Evolutionary conservation across 2,888 invertebrate genomes (phyloP).

Genomic region (Diloba caeruleocephala): DNA sequence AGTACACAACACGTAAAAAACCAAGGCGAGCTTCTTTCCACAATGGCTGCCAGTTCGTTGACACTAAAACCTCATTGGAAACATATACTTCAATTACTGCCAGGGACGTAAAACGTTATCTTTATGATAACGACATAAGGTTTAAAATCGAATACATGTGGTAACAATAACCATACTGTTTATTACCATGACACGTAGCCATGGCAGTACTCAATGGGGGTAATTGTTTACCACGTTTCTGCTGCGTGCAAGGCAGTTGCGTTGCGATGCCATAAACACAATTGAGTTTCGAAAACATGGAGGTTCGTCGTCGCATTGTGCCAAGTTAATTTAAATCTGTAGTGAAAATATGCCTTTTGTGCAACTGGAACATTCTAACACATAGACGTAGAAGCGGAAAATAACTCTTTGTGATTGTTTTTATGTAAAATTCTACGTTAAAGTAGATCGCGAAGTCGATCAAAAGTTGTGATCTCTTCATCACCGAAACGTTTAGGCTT

Average conservation of each 20-base stretch:
- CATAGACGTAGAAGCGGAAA: no score
- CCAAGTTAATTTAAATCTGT: background rate
- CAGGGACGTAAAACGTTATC: constrained; percentile 9
- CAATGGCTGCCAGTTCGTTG: constrained; percentile 52
- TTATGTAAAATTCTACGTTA: no score
- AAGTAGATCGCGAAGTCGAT: no score
- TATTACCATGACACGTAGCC: constrained; percentile 56
- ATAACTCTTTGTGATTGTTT: no score
- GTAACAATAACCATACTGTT: constrained; percentile 50
- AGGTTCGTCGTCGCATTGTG: background rate
- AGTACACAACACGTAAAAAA: constrained; percentile 39
- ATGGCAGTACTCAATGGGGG: constrained; percentile 51
- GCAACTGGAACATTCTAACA: background rate
- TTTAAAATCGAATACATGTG: constrained; percentile 24
- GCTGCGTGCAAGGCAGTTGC: constrained; percentile 31
- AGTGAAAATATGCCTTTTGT: background rate
- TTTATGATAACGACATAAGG: constrained; percentile 35
- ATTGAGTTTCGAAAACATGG: constrained; percentile 17
- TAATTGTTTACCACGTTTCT: constrained; percentile 51
- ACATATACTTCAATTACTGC: constrained; percentile 31
- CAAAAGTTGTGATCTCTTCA: no score
- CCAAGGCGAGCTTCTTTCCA: constrained; percentile 50
- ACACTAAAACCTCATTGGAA: constrained; percentile 60
- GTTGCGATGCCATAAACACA: constrained; percentile 29
- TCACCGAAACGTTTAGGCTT: background rate